Conservation (phyloP, 2,113 vertebrate species). For the Misgurnus mizolepis region DNA sequence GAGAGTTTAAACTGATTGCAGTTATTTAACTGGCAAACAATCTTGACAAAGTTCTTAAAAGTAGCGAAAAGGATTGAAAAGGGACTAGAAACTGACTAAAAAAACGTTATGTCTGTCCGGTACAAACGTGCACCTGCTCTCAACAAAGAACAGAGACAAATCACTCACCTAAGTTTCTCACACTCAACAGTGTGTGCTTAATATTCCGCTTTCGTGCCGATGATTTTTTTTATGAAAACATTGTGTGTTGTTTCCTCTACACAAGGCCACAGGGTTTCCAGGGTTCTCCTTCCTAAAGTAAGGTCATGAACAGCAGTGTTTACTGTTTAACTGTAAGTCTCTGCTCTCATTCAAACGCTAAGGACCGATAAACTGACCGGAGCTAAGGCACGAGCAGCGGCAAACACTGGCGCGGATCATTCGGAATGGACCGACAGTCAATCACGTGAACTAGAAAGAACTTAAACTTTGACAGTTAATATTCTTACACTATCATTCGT, state of each 20-base stretch:
- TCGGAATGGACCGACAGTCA: background rate
- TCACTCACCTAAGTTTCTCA: conserved; percentile 46
- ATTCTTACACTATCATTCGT: background rate
- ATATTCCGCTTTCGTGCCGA: conserved; percentile 6
- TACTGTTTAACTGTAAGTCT: conserved; percentile 55
- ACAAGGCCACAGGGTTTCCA: background rate
- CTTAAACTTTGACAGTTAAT: background rate
- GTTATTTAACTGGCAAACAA: background rate
- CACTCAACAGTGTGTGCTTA: conserved; percentile 3
- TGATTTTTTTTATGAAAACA: background rate
- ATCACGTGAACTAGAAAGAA: background rate
- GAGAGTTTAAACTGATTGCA: no score
- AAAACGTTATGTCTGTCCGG: background rate
- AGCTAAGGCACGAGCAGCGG: background rate
- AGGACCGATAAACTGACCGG: conserved; percentile 53
- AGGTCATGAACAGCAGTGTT: conserved; percentile 30
- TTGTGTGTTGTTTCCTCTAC: background rate
- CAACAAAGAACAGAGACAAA: conserved; percentile 31
- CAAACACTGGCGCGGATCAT: conserved; percentile 63
- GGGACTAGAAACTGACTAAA: background rate
- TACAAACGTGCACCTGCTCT: conserved; percentile 48
- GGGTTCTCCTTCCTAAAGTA: background rate
- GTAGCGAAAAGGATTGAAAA: background rate
- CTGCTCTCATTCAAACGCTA: conserved; percentile 83
- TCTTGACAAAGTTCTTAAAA: background rate